These are phyloP conservation scores for Hetaerina titia DNA, from an alignment of 2,888 invertebrate genomes.

Conservation along the genomic window DNA sequence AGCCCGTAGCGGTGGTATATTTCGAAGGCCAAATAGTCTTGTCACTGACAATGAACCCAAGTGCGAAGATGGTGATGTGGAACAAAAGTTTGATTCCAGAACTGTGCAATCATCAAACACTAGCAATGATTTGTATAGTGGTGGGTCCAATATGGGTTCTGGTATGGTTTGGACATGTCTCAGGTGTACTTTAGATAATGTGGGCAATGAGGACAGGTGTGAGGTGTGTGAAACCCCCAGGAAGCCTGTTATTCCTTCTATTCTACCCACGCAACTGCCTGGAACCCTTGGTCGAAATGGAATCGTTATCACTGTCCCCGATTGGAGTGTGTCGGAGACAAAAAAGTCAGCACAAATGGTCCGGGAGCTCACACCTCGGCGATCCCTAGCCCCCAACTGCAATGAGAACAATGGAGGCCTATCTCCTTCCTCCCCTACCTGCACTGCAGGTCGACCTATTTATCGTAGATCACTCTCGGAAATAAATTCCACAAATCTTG, in stretches of 20 bases:
- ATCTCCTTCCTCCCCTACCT: constrained; percentile 47
- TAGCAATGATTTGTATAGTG: constrained; percentile 79
- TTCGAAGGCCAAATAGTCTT: constrained; percentile 73
- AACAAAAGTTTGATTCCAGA: constrained; percentile 53
- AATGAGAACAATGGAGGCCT: constrained; percentile 49
- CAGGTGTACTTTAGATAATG: constrained; percentile 88
- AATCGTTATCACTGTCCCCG: constrained; percentile 78
- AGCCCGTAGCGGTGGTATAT: constrained; percentile 70
- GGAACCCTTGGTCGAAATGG: constrained; percentile 77
- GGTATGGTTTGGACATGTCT: constrained; percentile 83
- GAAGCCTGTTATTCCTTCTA: constrained; percentile 73
- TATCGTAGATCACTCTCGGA: constrained; percentile 79
- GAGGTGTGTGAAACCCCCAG: constrained; percentile 87
- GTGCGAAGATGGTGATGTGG: constrained; percentile 75
- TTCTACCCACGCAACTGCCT: constrained; percentile 49
- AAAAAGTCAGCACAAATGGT: constrained; percentile 74
- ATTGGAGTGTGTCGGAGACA: constrained; percentile 77
- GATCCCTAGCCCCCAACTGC: constrained; percentile 45
- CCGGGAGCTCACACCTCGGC: constrained; percentile 28
- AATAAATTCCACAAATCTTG: constrained; percentile 75
- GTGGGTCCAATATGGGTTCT: constrained; percentile 72
- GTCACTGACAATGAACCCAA: constrained; percentile 74
- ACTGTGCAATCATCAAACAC: constrained; percentile 75
- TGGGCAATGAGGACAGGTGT: constrained; percentile 83
- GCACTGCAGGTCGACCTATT: constrained; percentile 74